Base-by-base conservation (phyloP, 2,797 vertebrate genomes). In the Anas acuta region DNA sequence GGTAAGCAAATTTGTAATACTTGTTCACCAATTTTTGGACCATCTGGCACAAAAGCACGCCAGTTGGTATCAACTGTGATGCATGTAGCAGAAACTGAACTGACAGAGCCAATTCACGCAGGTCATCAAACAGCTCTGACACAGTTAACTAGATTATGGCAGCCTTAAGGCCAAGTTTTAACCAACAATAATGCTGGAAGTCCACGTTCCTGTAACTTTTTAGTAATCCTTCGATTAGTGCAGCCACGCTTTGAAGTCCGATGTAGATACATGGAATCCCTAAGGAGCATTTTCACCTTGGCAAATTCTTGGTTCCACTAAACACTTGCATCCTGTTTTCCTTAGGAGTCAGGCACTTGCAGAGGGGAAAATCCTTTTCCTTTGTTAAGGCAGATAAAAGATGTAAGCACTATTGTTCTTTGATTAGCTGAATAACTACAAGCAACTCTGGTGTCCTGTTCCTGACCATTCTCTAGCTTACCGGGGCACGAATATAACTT, bases 1-100 rank as follows among this genome's bases (percentile, higher is more conserved):
- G 78, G 32, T 90, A 94, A 90, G 85, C 58, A 91, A 84, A 93
- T 78, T 41, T 87, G 61, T 84, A 93, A 72, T 82, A 83, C 61
- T 87, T 65, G 90, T 83, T 90, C 86, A 80, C 84, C 78, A 69
- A 62, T 90, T 90, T 95, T 60, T 58, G 74, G 61, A 33, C 95
- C 94, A 95, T 89, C 91, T 95, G 90, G 74, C 58, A 73, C 18
- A 71, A 70, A 74, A 87, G n/a, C 13, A 41, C 0, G 4, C 67
- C 94, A 97, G 88, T 84, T 87, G 75, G 75, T 85, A 62, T 78
- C 65, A 87, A 53, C 39, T 30, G 13, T 13, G 58, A 79, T 20
- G 57, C 7, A 58, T 0, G 1, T 3, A 81, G 83, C 37, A 82
- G 88, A 74, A 87, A 79, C 88, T 72, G 37, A 91, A 43, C 67